Percentiles rank a stretch among this genome's conserved stretches.
These are phyloP conservation scores for Cephus rjabovi DNA, from an alignment of 2,888 invertebrate genomes.

Conservation along the genomic window DNA sequence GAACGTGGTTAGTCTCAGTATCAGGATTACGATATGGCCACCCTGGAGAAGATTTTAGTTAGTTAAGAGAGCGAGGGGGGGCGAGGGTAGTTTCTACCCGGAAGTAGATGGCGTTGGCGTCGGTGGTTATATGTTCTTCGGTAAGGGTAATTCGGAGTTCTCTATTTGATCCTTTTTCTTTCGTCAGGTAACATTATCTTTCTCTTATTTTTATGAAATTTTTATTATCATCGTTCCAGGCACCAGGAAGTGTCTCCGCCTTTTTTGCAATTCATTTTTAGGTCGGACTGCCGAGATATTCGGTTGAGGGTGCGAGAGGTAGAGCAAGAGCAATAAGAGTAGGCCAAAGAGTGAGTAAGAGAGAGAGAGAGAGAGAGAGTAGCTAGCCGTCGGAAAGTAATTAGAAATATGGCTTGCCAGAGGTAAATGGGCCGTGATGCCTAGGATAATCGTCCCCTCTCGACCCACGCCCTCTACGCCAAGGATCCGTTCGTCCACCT, in stretches of 20 bases:
- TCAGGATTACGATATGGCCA: neutral
- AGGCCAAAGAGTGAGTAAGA: neutral
- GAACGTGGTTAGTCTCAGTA: neutral
- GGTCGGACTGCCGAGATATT: neutral
- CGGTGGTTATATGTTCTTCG: slow-evolving; percentile 21
- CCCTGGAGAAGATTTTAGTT: neutral
- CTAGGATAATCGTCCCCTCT: slow-evolving; percentile 48
- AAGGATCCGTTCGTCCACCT: neutral
- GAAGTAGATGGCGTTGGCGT: neutral
- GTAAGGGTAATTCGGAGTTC: slow-evolving; percentile 5
- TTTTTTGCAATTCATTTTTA: slow-evolving; percentile 16
- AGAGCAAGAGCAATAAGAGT: slow-evolving; percentile 13
- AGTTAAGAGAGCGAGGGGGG: neutral
- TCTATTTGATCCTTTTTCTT: slow-evolving; percentile 7
- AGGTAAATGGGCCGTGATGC: slow-evolving; percentile 61
- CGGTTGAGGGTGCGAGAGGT: neutral
- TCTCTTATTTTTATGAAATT: slow-evolving; percentile 23
- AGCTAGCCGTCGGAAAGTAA: slow-evolving; percentile 53
- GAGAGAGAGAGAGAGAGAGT: slow-evolving; percentile 29
- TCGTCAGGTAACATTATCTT: neutral
- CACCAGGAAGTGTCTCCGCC: slow-evolving; percentile 9
- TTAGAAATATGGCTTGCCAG: slow-evolving; percentile 61
- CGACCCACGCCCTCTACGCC: slow-evolving; percentile 15
- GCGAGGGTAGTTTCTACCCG: neutral
- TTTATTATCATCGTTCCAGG: slow-evolving; percentile 31